Evolutionary conservation across 2,113 vertebrate genomes (phyloP).

Genomic region (Corythoichthys haematopterus): DNA sequence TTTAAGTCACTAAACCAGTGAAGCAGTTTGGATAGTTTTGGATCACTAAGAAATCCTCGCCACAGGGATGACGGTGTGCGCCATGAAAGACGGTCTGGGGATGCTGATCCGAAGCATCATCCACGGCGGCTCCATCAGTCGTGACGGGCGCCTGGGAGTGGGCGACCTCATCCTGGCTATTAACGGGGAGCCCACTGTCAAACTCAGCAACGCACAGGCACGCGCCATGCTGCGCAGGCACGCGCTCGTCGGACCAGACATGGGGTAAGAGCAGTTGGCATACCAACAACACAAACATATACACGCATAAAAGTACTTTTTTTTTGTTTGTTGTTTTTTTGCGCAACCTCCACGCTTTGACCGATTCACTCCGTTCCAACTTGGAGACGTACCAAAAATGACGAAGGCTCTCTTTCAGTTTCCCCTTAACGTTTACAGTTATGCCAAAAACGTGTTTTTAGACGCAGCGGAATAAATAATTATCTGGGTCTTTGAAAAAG

Average conservation of each 20-base stretch:
- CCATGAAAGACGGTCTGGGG: conserved; percentile 85
- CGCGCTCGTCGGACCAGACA: conserved; percentile 87
- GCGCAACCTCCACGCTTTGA: too few species aligned
- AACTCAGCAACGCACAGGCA: conserved; percentile 86
- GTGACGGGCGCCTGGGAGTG: conserved; percentile 85
- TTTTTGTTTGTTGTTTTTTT: too few species aligned
- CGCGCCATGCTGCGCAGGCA: conserved; percentile 90
- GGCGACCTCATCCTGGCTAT: conserved; percentile 91
- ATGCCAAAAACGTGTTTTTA: too few species aligned
- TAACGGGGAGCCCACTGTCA: conserved; percentile 84
- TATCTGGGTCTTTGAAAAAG: too few species aligned
- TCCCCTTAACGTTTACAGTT: too few species aligned
- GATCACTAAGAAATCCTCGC: neutral
- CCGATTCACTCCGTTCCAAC: too few species aligned
- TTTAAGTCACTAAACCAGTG: too few species aligned
- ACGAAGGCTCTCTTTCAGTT: too few species aligned
- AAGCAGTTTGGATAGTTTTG: too few species aligned
- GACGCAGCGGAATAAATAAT: too few species aligned
- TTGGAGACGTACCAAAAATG: too few species aligned
- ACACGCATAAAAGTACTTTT: too few species aligned
- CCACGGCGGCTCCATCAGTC: conserved; percentile 89
- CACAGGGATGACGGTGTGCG: conserved; percentile 93
- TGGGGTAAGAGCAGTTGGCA: conserved; percentile 77
- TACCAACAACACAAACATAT: neutral
- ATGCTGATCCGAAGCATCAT: conserved; percentile 93